Conservation (phyloP, 2,797 vertebrate genomes). For the Mustela erminea region DNA sequence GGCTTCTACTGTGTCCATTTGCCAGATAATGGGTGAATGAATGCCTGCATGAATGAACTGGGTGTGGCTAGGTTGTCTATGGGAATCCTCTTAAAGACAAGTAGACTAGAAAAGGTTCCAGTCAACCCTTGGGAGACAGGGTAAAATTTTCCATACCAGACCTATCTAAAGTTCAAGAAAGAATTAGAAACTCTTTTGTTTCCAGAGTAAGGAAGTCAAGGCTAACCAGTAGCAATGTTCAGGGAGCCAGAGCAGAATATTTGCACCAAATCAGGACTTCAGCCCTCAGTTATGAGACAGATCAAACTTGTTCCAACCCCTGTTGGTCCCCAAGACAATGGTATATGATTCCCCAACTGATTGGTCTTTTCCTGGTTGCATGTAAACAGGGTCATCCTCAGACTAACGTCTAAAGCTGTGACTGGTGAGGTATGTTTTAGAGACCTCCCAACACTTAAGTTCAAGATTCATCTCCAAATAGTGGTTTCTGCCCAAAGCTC, state of each 20-base stretch:
- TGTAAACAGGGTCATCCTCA: background rate
- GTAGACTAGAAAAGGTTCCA: background rate
- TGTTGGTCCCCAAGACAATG: background rate
- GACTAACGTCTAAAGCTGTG: background rate
- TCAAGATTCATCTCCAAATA: background rate
- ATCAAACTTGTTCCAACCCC: background rate
- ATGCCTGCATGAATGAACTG: background rate
- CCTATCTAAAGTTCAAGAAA: background rate
- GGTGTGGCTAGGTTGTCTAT: background rate
- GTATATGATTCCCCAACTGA: background rate
- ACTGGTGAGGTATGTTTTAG: background rate
- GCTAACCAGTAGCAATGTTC: background rate
- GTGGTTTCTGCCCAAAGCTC: background rate
- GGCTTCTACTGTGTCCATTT: background rate
- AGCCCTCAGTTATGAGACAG: background rate
- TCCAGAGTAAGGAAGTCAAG: background rate
- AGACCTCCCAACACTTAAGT: background rate
- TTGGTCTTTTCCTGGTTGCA: background rate
- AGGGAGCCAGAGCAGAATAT: background rate
- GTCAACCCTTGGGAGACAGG: background rate
- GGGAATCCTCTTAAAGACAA: background rate
- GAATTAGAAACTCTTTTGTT: background rate
- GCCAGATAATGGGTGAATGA: background rate
- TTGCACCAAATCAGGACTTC: background rate
- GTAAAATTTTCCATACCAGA: background rate